Conservation (phyloP, 1,140 invertebrate genomes). For the Paramacrobiotus metropolitanus region DNA sequence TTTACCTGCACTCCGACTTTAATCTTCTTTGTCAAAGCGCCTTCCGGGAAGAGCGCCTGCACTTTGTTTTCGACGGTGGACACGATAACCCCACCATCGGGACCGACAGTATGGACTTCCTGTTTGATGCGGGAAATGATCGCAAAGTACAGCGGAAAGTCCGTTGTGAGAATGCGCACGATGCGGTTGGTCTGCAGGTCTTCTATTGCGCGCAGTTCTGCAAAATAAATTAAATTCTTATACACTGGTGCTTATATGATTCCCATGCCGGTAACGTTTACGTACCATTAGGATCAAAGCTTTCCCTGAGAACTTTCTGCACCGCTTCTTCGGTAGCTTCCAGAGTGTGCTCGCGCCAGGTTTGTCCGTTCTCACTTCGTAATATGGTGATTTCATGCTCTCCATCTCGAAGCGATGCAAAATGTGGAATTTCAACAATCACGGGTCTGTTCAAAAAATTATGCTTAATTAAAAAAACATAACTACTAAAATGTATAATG, state of each 20-base stretch:
- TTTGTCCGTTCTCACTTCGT: conserved; percentile 88
- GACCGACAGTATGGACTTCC: conserved; percentile 86
- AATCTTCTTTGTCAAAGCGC: conserved; percentile 97
- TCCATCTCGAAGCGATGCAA: conserved; percentile 78
- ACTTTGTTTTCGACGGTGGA: conserved; percentile 94
- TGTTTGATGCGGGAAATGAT: conserved; percentile 85
- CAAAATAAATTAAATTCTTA: conserved; percentile 4
- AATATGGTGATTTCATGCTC: conserved; percentile 93
- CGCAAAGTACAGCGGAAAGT: conserved; percentile 97
- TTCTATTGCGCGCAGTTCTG: conserved; percentile 69
- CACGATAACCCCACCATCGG: conserved; percentile 91
- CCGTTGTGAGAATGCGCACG: conserved; percentile 80
- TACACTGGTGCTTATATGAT: not conserved
- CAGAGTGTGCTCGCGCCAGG: conserved; percentile 88
- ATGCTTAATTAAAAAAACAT: too few relatives aligned
- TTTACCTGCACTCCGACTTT: conserved; percentile 98
- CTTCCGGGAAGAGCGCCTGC: conserved; percentile 96
- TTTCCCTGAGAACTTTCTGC: conserved; percentile 80
- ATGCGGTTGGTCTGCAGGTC: conserved; percentile 63
- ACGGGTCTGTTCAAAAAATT: conserved; percentile 73
- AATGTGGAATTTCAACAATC: conserved; percentile 93
- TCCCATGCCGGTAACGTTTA: too few relatives aligned
- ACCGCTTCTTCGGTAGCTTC: conserved; percentile 92
- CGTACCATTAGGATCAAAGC: conserved; percentile 71
- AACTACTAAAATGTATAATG: too few relatives aligned